Conservation (phyloP, 2,113 vertebrate genomes). For the cattle (Bos taurus) region ARS-UCD2.0 NW_020192292.1:1449501-1450000, state of each 20-base stretch:
- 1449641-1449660: background rate
- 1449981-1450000: background rate
- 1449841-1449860: background rate
- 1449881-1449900: background rate
- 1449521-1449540: background rate
- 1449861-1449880: background rate
- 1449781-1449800: background rate
- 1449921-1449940: background rate
- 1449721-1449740: background rate
- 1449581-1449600: background rate
- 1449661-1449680: background rate
- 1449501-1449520: background rate
- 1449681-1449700: background rate
- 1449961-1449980: background rate
- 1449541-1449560: background rate
- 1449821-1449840: background rate
- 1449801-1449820: background rate
- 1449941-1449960: background rate
- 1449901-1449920: background rate
- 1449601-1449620: background rate
- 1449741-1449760: background rate
- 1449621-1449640: background rate
- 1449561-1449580: background rate
- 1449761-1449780: background rate
- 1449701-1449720: background rate